A percentile compares a stretch with the other conserved stretches of the same genome.
These are phyloP conservation scores for Alviniconcha marisindica DNA, from an alignment of 1,140 invertebrate genomes.

Conservation along the genomic window DNA sequence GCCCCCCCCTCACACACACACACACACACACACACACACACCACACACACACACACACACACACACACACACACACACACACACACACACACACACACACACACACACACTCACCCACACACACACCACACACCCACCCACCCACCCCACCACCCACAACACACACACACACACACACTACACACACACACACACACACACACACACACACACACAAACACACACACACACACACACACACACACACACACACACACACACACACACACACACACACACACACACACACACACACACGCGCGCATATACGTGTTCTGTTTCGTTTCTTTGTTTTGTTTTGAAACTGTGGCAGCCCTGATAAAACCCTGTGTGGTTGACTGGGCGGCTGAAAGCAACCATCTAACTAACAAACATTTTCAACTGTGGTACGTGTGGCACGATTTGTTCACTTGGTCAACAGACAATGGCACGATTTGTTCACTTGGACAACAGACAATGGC, in stretches of 20 bases:
- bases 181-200: neutral
- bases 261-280: conserved; percentile 12
- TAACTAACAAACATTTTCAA: no score
- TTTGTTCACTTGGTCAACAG: no score
- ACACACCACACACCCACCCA: no score
- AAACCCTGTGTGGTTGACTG: no score
- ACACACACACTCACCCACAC: neutral
- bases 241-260: conserved; percentile 5
- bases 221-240: conserved; percentile 15
- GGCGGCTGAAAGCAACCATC: no score
- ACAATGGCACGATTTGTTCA: no score
- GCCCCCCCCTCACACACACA: neutral
- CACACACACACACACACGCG: neutral
- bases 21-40: conserved; percentile 1
- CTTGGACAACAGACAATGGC: no score
- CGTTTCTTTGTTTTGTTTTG: no score
- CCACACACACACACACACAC: neutral
- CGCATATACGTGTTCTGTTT: neutral
- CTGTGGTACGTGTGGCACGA: no score
- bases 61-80: conserved; percentile 17
- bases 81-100: neutral
- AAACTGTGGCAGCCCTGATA: no score
- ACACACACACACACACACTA: no score
- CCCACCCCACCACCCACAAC: no score
- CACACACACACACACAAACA: neutral